Conservation (phyloP, 92 coral and sea anemone species). For the Umimayanthus kanabou region DNA sequence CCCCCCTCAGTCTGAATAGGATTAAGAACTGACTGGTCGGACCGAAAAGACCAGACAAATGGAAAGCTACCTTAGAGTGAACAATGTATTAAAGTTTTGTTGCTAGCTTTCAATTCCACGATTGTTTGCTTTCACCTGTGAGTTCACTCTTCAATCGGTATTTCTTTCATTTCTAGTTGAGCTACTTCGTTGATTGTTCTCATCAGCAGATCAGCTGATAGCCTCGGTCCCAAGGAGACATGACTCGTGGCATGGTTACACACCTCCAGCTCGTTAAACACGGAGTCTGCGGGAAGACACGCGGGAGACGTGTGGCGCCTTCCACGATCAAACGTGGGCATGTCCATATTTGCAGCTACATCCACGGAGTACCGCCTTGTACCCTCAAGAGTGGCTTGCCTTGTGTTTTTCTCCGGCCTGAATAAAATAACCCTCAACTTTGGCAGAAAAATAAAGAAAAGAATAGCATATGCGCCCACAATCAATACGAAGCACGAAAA, state of each 20-base stretch:
- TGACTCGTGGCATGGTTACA: not conserved
- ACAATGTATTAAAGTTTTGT: no score
- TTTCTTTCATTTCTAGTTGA: slow-evolving; percentile 17
- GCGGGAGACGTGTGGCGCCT: slow-evolving; percentile 48
- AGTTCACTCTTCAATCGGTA: not conserved
- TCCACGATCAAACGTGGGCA: slow-evolving; percentile 33
- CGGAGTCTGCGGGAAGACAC: slow-evolving; percentile 35
- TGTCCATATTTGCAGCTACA: slow-evolving; percentile 65
- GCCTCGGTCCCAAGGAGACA: not conserved
- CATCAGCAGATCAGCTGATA: slow-evolving; percentile 7
- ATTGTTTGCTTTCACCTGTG: no score
- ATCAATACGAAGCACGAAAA: slow-evolving; percentile 60
- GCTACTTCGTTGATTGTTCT: slow-evolving; percentile 21
- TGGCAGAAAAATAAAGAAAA: slow-evolving; percentile 82
- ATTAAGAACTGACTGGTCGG: no score
- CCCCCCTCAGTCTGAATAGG: no score
- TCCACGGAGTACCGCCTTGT: slow-evolving; percentile 84
- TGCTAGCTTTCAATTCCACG: no score
- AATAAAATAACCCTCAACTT: slow-evolving; percentile 85
- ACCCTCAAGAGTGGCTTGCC: slow-evolving; percentile 78
- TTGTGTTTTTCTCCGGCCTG: slow-evolving; percentile 91
- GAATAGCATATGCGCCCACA: slow-evolving; percentile 75
- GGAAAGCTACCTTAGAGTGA: no score
- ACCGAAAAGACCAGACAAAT: no score
- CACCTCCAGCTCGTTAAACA: not conserved